These are phyloP conservation scores for Cyclophora punctaria DNA, from an alignment of 2,888 invertebrate genomes.

Conservation along the genomic window DNA sequence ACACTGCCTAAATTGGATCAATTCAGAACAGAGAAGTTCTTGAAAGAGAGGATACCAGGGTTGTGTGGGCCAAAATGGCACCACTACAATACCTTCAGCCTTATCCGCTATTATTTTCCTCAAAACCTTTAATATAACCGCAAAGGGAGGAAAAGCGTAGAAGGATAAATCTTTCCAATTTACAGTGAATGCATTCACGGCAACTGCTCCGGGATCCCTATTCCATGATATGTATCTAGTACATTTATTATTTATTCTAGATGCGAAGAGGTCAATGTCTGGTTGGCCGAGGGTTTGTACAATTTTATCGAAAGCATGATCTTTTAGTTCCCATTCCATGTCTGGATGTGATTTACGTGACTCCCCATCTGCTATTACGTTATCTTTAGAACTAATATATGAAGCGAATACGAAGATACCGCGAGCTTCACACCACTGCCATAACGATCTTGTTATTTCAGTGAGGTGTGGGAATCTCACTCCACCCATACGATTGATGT, in stretches of 20 bases:
- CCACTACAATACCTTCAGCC: slow-evolving; percentile 16
- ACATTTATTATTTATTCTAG: slow-evolving; percentile 18
- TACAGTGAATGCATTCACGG: slow-evolving; percentile 20
- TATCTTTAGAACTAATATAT: slow-evolving; percentile 17
- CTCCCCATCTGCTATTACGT: slow-evolving; percentile 10
- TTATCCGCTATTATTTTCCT: slow-evolving; percentile 16
- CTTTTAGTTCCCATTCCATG: slow-evolving; percentile 7
- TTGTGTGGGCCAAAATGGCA: slow-evolving; percentile 20
- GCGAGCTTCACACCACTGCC: slow-evolving; percentile 16
- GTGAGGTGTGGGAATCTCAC: background rate
- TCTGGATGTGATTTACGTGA: slow-evolving; percentile 6
- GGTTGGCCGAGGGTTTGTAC: slow-evolving; percentile 1
- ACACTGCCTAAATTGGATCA: background rate
- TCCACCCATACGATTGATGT: slow-evolving; percentile 1
- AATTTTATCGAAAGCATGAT: slow-evolving; percentile 1
- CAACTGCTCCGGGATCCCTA: slow-evolving; percentile 16
- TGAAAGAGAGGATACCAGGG: slow-evolving; percentile 19
- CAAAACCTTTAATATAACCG: slow-evolving; percentile 12
- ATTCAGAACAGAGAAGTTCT: slow-evolving; percentile 4
- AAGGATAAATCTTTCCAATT: slow-evolving; percentile 14
- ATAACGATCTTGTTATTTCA: slow-evolving; percentile 2
- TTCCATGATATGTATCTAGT: slow-evolving; percentile 16
- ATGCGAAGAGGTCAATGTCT: slow-evolving; percentile 10
- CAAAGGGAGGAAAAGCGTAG: slow-evolving; percentile 20
- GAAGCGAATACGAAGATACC: slow-evolving; percentile 10